Base-by-base conservation (phyloP, 2,888 invertebrate genomes). In the Eupithecia vulgata region DNA sequence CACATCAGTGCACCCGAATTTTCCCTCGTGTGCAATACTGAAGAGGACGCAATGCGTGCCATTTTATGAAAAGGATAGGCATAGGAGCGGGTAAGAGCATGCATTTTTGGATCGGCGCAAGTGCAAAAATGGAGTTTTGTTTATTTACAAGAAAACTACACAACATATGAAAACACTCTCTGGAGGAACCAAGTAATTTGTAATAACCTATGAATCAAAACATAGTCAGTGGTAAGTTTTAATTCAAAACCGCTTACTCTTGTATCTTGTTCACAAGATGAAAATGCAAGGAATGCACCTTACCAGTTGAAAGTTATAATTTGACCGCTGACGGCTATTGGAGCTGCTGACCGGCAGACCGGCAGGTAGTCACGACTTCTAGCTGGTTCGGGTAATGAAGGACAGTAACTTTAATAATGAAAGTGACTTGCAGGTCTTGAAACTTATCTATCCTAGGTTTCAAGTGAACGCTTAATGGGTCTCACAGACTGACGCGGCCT, bases 241-340 rank as follows among this genome's bases (percentile, higher is more conserved):
- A 42, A 15, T 42, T 30, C 34, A 62, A n/a, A 61, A 25, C 30
- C 67, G 71, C 71, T 62, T 10, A 1, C 21, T 25, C 72, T 77
- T 71, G n/a, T 78, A 68, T 72, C 74, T 84, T 84, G 76, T 1
- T 74, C 84, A 75, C 4, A 61, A 66, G 37, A 73, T 72, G 86
- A 86, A 88, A 88, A 92, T 88, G 88, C 86, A 84, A 80, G 87
- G 90, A 89, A 92, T 89, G 90, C 89, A 90, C 88, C 88, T 86
- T 85, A 77, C 81, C 83, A 83, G 82, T 82, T 81, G 79, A 82
- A 84, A 86, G 81, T 83, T 87, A 87, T 87, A 84, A 84, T 87
- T 87, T 80, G 80, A 83, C 83, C 83, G 76, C 83, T 78, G 81
- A 81, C 78, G 75, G 79, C 68, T 73, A 66, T 78, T 72, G 64